A percentile compares a stretch with the other conserved stretches of the same genome.
Conservation (phyloP, 2,113 vertebrate species). For the Pseudonaja textilis region DNA sequence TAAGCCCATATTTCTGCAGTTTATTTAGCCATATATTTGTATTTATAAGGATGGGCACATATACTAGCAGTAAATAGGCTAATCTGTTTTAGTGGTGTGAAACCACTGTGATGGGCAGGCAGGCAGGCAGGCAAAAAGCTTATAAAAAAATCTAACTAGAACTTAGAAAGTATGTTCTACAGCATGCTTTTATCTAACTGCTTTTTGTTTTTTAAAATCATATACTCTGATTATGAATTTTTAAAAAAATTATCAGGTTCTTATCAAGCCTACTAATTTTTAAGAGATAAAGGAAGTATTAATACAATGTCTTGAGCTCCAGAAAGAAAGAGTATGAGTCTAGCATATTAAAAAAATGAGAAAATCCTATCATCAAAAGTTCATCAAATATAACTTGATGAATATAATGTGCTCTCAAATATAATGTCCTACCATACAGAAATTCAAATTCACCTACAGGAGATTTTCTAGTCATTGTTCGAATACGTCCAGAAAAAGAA, state of each 20-base stretch:
- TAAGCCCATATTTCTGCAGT: background rate
- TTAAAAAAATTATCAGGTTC: background rate
- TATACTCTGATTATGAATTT: background rate
- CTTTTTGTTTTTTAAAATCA: background rate
- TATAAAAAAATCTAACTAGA: background rate
- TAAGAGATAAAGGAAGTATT: background rate
- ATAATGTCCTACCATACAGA: too few relatives aligned
- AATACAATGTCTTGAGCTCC: background rate
- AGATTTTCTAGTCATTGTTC: background rate
- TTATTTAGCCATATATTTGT: slow-evolving; percentile 28
- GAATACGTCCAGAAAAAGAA: background rate
- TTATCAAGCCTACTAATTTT: background rate
- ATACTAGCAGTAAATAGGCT: slow-evolving; percentile 17
- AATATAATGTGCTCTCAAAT: background rate
- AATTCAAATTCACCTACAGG: background rate
- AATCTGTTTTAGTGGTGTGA: slow-evolving; percentile 12
- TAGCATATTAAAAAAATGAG: background rate
- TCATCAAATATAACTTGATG: too few relatives aligned
- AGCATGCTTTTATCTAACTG: background rate
- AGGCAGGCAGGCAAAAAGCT: slow-evolving; percentile 7
- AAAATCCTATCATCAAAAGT: background rate
- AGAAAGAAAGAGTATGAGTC: background rate
- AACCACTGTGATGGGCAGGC: slow-evolving; percentile 32
- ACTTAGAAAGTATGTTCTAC: background rate
- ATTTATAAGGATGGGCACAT: slow-evolving; percentile 20